Conservation (phyloP, 2,797 vertebrate species). For the Chelon labrosus region DNA sequence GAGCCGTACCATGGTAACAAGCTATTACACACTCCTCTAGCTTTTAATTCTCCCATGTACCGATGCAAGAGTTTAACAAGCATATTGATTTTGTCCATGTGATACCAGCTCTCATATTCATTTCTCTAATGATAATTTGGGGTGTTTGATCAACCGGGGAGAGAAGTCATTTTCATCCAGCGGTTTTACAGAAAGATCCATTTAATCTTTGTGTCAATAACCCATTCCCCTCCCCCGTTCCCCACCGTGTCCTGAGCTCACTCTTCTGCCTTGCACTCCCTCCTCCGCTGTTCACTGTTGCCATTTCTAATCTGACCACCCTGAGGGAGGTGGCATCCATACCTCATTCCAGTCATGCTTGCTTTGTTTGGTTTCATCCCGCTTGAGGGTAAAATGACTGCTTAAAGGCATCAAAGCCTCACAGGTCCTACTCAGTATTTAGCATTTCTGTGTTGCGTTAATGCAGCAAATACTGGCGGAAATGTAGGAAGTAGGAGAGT, state of each 20-base stretch:
- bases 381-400: constrained; percentile 64
- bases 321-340: constrained; percentile 55
- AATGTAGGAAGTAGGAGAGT: constrained; percentile 16
- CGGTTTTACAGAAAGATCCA: constrained; percentile 70
- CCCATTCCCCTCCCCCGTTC: neutral
- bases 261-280: constrained; percentile 53
- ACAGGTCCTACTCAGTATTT: constrained; percentile 40
- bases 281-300: constrained; percentile 48
- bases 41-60: constrained; percentile 50
- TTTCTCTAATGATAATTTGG: constrained; percentile 72
- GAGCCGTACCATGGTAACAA: constrained; percentile 36
- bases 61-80: constrained; percentile 58
- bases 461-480: constrained; percentile 12
- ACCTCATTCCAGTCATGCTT: constrained; percentile 68
- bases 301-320: constrained; percentile 71
- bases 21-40: constrained; percentile 42
- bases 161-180: constrained; percentile 65
- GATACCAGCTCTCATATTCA: constrained; percentile 55
- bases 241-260: constrained; percentile 28
- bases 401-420: constrained; percentile 65
- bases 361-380: constrained; percentile 57
- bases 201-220: constrained; percentile 80
- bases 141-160: constrained; percentile 62
- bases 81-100: constrained; percentile 60
- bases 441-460: constrained; percentile 29